These are phyloP conservation scores for Tribolium castaneum DNA, from an alignment of 1,140 invertebrate genomes.

Conservation along the genomic window DNA sequence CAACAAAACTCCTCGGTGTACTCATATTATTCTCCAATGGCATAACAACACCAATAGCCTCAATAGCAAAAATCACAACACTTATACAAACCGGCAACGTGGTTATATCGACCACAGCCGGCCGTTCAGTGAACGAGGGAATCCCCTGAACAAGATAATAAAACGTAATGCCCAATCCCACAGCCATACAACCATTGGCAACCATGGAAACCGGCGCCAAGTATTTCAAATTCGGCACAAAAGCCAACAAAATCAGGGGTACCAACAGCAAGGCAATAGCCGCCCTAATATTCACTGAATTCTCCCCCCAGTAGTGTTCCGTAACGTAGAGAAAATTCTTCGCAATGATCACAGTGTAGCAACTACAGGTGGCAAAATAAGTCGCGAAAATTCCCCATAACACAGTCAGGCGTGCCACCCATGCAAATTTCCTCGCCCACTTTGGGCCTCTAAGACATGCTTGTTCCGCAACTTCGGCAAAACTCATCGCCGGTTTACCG, in stretches of 20 bases:
- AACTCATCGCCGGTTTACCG: slow-evolving; percentile 77
- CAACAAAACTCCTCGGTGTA: slow-evolving; percentile 83
- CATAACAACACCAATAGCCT: slow-evolving; percentile 89
- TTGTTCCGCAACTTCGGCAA: slow-evolving; percentile 81
- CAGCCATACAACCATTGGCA: slow-evolving; percentile 82
- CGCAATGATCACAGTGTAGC: slow-evolving; percentile 84
- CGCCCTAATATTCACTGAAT: slow-evolving; percentile 65
- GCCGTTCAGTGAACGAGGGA: slow-evolving; percentile 63
- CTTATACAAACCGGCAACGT: slow-evolving; percentile 80
- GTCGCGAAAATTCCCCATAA: slow-evolving; percentile 77
- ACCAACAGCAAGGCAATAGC: slow-evolving; percentile 72
- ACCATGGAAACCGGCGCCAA: slow-evolving; percentile 85
- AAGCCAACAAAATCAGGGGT: slow-evolving; percentile 79
- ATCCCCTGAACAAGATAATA: slow-evolving; percentile 78
- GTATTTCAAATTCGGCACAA: slow-evolving; percentile 84
- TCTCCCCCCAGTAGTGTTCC: slow-evolving; percentile 65
- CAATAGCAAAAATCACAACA: slow-evolving; percentile 85
- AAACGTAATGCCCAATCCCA: slow-evolving; percentile 81
- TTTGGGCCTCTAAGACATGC: slow-evolving; percentile 78
- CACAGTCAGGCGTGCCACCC: slow-evolving; percentile 72
- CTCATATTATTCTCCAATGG: slow-evolving; percentile 93
- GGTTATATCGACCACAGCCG: slow-evolving; percentile 62
- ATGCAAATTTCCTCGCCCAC: slow-evolving; percentile 71
- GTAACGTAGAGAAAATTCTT: slow-evolving; percentile 78
- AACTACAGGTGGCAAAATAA: slow-evolving; percentile 86